These are phyloP conservation scores for Monochamus alternatus DNA, from an alignment of 2,888 invertebrate species.

Conservation along the genomic window DNA sequence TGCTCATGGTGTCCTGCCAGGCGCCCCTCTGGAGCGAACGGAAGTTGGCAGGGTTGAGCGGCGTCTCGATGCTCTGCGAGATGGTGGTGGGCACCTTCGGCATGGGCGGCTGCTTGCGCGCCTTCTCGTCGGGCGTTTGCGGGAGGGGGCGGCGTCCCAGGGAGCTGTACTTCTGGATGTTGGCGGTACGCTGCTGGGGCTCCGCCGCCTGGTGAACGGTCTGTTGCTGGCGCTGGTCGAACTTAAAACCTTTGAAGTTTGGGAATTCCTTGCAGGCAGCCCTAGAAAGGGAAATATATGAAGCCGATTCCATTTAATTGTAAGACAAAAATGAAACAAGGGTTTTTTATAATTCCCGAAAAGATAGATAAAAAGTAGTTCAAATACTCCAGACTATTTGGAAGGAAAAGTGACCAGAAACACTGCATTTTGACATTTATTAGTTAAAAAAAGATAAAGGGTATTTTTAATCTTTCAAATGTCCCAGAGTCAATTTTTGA, in stretches of 20 bases:
- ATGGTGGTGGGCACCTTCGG: constrained; percentile 68
- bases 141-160: constrained; percentile 69
- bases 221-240: constrained; percentile 72
- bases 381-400: too few relatives aligned
- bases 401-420: too few relatives aligned
- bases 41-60: constrained; percentile 72
- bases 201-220: constrained; percentile 55
- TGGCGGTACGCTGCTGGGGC: constrained; percentile 66
- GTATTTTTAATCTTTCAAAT: too few relatives aligned
- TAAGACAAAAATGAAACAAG: too few relatives aligned
- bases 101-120: constrained; percentile 65
- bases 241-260: constrained; percentile 72
- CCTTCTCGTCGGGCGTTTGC: constrained; percentile 70
- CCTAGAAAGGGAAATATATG: constrained; percentile 56
- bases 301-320: too few relatives aligned
- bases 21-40: constrained; percentile 71
- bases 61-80: constrained; percentile 65
- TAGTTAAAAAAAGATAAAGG: too few relatives aligned
- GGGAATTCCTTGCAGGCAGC: constrained; percentile 73
- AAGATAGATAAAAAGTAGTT: too few relatives aligned
- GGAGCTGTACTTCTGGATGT: constrained; percentile 70
- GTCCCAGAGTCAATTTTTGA: too few relatives aligned
- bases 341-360: not conserved
- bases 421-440: too few relatives aligned
- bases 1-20: constrained; percentile 65